phyloP scores from a whole-genome alignment of 2,113 vertebrate genomes.

The Ameiurus melas region DNA sequence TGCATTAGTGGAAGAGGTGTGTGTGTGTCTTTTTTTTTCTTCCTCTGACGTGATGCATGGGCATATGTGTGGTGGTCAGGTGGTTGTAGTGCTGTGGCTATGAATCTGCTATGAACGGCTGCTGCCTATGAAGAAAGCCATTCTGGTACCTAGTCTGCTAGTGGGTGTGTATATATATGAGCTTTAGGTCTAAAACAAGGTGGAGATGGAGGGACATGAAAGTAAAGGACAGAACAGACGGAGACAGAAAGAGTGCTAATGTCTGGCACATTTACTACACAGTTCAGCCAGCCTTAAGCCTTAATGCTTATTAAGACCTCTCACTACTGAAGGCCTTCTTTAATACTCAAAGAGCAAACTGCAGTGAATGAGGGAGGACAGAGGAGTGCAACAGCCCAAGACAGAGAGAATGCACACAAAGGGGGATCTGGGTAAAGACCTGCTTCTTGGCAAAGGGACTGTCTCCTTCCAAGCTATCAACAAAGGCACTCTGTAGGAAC shows the following conservation, averaged over 20 bases:
- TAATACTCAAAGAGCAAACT: constrained; percentile 41
- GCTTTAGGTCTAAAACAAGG: constrained; percentile 14
- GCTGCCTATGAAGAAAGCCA: constrained; percentile 52
- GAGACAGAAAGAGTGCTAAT: constrained; percentile 22
- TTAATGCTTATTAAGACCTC: constrained; percentile 34
- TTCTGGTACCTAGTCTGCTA: constrained; percentile 44
- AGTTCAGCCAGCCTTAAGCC: constrained; percentile 44
- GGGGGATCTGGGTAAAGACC: constrained; percentile 76
- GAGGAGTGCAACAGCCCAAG: constrained; percentile 68
- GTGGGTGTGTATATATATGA: constrained; percentile 34
- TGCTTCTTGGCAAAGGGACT: constrained; percentile 83
- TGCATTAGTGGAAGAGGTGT: constrained; percentile 56
- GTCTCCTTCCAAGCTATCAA: constrained; percentile 86
- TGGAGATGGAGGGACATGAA: constrained; percentile 39
- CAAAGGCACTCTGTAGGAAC: constrained; percentile 82
- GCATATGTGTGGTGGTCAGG: constrained; percentile 31
- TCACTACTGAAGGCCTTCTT: constrained; percentile 29
- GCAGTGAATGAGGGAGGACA: constrained; percentile 43
- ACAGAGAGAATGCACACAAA: constrained; percentile 69
- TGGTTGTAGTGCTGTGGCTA: constrained; percentile 14
- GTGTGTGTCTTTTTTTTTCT: not conserved
- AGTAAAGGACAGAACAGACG: constrained; percentile 1
- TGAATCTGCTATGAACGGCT: constrained; percentile 52
- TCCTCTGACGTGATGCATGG: constrained; percentile 22
- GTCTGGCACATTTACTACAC: constrained; percentile 44